Conservation (phyloP, 1,140 invertebrate genomes). For the Drosophila kohkoa region DNA sequence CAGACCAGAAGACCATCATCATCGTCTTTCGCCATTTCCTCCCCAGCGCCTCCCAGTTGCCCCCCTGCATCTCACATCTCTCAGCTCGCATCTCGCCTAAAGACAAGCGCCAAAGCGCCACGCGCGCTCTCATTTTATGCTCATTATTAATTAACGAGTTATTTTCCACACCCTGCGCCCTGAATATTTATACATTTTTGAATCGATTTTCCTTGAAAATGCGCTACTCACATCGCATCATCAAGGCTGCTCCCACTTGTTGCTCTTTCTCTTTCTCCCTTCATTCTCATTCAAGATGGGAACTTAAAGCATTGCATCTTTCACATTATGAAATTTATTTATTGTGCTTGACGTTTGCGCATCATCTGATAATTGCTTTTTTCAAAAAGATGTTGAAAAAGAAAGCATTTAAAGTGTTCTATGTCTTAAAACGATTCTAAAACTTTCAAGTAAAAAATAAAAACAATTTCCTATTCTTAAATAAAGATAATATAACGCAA, state of each 20-base stretch:
- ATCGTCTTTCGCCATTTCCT: slow-evolving; percentile 5
- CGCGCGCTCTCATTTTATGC: slow-evolving; percentile 74
- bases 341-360: too few species aligned
- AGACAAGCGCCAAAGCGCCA: slow-evolving; percentile 35
- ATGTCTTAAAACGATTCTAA: too few species aligned
- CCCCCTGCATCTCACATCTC: neutral
- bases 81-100: neutral
- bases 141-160: slow-evolving; percentile 82
- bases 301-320: neutral
- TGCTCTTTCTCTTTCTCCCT: slow-evolving; percentile 9
- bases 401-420: too few species aligned
- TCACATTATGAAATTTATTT: neutral
- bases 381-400: too few species aligned
- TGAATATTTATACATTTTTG: slow-evolving; percentile 76
- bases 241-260: slow-evolving; percentile 22
- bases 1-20: slow-evolving; percentile 10
- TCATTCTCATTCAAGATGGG: neutral
- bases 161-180: slow-evolving; percentile 67
- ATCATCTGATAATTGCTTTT: too few species aligned
- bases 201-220: slow-evolving; percentile 66
- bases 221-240: slow-evolving; percentile 4
- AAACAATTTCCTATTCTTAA: too few species aligned
- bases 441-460: too few species aligned
- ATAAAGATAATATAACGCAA: too few species aligned
- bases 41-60: neutral